phyloP scores from a whole-genome alignment of 2,888 invertebrate genomes.

The Ditylenchus weischeri region DNA sequence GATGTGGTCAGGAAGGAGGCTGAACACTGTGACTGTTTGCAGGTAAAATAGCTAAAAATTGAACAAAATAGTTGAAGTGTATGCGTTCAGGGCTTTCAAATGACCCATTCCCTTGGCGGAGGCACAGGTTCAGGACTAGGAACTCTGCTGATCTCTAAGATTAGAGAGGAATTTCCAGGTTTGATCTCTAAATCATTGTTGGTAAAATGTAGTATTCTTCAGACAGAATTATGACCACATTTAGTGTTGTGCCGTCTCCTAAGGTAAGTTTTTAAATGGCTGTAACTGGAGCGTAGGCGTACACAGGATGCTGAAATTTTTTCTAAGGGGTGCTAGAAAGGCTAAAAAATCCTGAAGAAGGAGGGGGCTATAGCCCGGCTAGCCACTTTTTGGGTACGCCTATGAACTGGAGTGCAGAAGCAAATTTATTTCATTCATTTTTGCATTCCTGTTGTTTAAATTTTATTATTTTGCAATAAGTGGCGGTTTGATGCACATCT shows the following conservation, averaged over 20 bases:
- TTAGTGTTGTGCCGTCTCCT: slow-evolving; percentile 79
- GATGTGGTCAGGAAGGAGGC: slow-evolving; percentile 70
- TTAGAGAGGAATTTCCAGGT: slow-evolving; percentile 94
- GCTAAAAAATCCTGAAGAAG: no score
- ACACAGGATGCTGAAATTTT: no score
- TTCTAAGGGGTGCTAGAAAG: no score
- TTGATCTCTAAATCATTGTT: slow-evolving; percentile 51
- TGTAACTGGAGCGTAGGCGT: no score
- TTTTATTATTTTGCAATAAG: no score
- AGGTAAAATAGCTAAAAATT: slow-evolving; percentile 60
- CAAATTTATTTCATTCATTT: no score
- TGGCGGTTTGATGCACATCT: no score
- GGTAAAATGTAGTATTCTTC: neutral
- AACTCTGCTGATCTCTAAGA: slow-evolving; percentile 85
- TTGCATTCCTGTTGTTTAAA: no score
- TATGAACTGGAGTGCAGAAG: no score
- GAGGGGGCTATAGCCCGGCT: no score
- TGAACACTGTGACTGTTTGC: slow-evolving; percentile 80
- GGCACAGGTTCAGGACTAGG: slow-evolving; percentile 87
- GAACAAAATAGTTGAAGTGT: neutral
- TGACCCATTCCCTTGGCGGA: slow-evolving; percentile 79
- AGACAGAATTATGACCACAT: slow-evolving; percentile 75
- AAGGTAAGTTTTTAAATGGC: slow-evolving; percentile 65
- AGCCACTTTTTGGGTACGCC: no score
- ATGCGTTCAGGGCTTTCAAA: slow-evolving; percentile 72